Conservation (phyloP, 2,797 vertebrate species). For the Pangasius sanitwongsei region DNA sequence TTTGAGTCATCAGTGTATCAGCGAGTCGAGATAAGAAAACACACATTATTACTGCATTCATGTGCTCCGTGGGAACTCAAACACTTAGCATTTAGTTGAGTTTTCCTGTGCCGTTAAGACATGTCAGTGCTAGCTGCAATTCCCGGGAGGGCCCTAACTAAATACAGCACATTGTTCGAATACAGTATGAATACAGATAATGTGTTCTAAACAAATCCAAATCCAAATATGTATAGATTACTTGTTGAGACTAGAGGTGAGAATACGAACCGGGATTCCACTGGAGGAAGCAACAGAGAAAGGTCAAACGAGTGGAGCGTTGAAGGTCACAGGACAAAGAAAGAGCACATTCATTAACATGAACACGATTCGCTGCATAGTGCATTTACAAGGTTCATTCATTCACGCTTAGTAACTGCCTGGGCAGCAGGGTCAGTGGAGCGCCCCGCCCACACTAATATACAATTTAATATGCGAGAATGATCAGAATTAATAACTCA, state of each 20-base stretch:
- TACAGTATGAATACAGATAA: background rate
- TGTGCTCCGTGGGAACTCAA: background rate
- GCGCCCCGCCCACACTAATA: no score
- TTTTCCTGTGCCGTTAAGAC: no score
- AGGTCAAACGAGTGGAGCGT: background rate
- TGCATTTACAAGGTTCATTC: background rate
- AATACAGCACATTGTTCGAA: background rate
- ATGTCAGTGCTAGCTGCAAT: background rate
- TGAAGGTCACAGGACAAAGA: background rate
- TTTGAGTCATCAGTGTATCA: background rate
- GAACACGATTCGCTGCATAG: no score
- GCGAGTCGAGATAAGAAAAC: background rate
- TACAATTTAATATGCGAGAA: no score
- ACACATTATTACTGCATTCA: no score
- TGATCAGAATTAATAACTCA: no score
- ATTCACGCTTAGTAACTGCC: background rate
- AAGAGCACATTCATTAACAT: background rate
- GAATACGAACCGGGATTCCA: background rate
- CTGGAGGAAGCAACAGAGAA: background rate
- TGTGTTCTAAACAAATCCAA: background rate
- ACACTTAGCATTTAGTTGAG: background rate
- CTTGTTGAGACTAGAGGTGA: background rate
- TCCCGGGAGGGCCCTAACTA: background rate
- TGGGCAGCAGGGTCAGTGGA: background rate
- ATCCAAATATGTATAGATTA: background rate